Evolutionary conservation across 2,113 vertebrate genomes (phyloP), one percentile per base, ranked within the genome.

Genomic region (Ammodytes marinus): DNA sequence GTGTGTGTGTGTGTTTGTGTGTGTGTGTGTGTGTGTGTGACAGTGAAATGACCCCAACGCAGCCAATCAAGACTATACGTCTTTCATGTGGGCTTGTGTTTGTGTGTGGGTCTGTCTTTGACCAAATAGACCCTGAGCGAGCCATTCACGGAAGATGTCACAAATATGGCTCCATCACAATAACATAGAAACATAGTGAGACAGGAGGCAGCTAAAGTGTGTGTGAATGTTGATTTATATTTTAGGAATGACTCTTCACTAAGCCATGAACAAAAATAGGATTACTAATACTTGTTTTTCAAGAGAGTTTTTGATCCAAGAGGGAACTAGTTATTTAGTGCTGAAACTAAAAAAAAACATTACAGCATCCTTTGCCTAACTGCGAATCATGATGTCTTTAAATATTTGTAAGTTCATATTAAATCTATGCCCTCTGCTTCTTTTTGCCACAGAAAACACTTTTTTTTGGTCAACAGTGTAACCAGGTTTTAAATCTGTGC

Each of bases 21-120:
- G 82, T 69, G 79, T 80, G 77, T 74, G 83, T 74, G 82, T 69
- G 79, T 80, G 77, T 74, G 83, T 74, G 82, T 69, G 79, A 85
- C 84, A 88, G 76, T 84, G 72, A 79, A 82, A 74, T 67, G 77
- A 90, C 86, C 90, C 85, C 47, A 17, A 4, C 42, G 54, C 57
- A 71, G 67, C 66, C 71, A 80, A 71, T 78, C 83, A 87, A 58
- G 54, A 5, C 37, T 39, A 27, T 27, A 14, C n/a, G 10, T 77
- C 19, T 15, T 27, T 50, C 54, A 57, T 55, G 58, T 10, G 39
- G 49, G 47, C 5, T 5, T 35, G 27, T 74, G 37, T 72, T 54
- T 49, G 74, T 19, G 52, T n/a, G 42, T n/a, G n/a, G 35, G 37
- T 6, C 37, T 59, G 59, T 47, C 13, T 74, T n/a, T 76, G 71